Conservation (phyloP, 2,797 vertebrate genomes). For the Manis pentadactyla region DNA sequence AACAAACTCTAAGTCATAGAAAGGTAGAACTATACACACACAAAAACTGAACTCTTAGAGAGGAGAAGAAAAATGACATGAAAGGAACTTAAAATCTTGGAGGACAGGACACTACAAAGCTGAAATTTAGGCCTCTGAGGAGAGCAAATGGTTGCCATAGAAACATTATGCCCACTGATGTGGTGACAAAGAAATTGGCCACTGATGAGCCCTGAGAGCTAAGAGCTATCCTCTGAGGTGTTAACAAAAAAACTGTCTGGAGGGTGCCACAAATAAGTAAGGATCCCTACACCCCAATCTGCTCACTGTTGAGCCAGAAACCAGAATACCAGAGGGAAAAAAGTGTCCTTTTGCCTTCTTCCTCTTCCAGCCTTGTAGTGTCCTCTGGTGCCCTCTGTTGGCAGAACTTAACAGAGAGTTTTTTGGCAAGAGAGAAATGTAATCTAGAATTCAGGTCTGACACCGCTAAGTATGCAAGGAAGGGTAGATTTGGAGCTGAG, state of each 20-base stretch:
- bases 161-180: neutral
- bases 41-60: neutral
- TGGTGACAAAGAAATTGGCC: neutral
- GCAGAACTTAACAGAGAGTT: neutral
- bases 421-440: neutral
- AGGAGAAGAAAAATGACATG: neutral
- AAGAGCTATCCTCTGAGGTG: neutral
- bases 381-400: conserved; percentile 61
- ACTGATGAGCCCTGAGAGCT: neutral
- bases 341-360: neutral
- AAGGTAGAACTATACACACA: neutral
- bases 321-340: neutral
- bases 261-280: neutral
- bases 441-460: neutral
- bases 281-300: neutral
- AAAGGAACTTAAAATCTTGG: conserved; percentile 32
- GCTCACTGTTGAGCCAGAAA: neutral
- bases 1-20: neutral
- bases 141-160: neutral
- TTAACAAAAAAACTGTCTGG: neutral
- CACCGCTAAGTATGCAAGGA: neutral
- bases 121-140: neutral
- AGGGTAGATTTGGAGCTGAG: neutral
- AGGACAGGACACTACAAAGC: neutral
- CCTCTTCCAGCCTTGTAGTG: neutral